A percentile compares a stretch with the other conserved stretches of the same genome.
Evolutionary conservation across 2,113 vertebrate genomes (phyloP).

Genomic region (Oncorhynchus mykiss): DNA sequence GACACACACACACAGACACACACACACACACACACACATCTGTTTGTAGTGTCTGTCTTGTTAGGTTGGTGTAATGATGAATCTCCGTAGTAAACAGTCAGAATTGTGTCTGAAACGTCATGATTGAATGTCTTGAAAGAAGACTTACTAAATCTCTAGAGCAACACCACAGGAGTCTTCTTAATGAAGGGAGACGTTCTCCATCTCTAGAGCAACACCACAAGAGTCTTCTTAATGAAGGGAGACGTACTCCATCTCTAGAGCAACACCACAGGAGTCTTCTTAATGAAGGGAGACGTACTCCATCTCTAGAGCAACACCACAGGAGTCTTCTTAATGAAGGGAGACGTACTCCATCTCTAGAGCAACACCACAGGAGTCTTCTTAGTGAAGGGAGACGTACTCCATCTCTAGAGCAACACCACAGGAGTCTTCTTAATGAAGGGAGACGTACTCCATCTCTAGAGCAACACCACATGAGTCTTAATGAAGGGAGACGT

Average conservation of each 20-base stretch:
- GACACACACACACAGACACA: too few species aligned
- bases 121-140: neutral
- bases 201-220: neutral
- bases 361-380: neutral
- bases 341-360: neutral
- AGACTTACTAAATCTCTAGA: neutral
- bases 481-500: too few species aligned
- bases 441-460: neutral
- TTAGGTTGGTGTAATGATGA: too few species aligned
- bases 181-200: too few species aligned
- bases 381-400: too few species aligned
- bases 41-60: too few species aligned
- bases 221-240: neutral
- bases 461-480: neutral
- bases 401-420: neutral
- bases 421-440: neutral
- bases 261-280: neutral
- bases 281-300: too few species aligned
- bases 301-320: neutral
- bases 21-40: too few species aligned
- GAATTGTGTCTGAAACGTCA: too few species aligned
- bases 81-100: too few species aligned
- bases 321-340: neutral
- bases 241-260: neutral
- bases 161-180: neutral